Evolutionary conservation across 2,888 invertebrate genomes (phyloP).

Genomic region (Sesia bembeciformis): DNA sequence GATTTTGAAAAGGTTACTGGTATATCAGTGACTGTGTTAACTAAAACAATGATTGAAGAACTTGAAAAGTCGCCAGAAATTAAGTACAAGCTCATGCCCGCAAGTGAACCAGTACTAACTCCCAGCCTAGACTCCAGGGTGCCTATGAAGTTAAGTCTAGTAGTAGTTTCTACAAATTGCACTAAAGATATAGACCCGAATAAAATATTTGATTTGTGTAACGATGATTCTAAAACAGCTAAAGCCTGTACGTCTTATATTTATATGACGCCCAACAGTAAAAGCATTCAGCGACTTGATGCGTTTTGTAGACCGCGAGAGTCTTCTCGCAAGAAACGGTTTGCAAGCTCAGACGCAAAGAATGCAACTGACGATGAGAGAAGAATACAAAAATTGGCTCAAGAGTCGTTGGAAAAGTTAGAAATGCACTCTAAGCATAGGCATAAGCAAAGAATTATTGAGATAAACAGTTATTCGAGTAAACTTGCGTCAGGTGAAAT

Average conservation of each 20-base stretch:
- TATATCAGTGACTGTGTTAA: slow-evolving; percentile 26
- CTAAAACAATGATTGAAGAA: slow-evolving; percentile 29
- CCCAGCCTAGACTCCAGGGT: slow-evolving; percentile 35
- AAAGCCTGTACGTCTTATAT: slow-evolving; percentile 35
- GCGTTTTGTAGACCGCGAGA: slow-evolving; percentile 20
- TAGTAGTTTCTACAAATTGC: slow-evolving; percentile 41
- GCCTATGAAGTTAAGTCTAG: slow-evolving; percentile 37
- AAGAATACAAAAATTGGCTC: slow-evolving; percentile 34
- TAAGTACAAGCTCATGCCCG: slow-evolving; percentile 34
- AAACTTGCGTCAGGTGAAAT: slow-evolving; percentile 45
- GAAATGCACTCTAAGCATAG: slow-evolving; percentile 45
- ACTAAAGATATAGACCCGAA: slow-evolving; percentile 28
- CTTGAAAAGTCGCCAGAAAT: slow-evolving; percentile 28
- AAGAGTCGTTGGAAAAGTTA: slow-evolving; percentile 42
- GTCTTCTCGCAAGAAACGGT: slow-evolving; percentile 24
- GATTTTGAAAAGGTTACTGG: slow-evolving; percentile 39
- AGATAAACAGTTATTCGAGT: slow-evolving; percentile 43
- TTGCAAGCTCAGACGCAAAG: slow-evolving; percentile 16
- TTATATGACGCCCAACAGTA: slow-evolving; percentile 32
- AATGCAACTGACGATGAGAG: slow-evolving; percentile 31
- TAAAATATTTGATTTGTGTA: slow-evolving; percentile 25
- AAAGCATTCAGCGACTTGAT: slow-evolving; percentile 23
- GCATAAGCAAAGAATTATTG: slow-evolving; percentile 47
- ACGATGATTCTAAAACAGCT: slow-evolving; percentile 21
- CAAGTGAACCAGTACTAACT: slow-evolving; percentile 39